Percentiles rank a stretch among this genome's conserved stretches.
These are phyloP conservation scores for Zaprionus africanus DNA, from an alignment of 1,140 invertebrate species.

Conservation along the genomic window DNA sequence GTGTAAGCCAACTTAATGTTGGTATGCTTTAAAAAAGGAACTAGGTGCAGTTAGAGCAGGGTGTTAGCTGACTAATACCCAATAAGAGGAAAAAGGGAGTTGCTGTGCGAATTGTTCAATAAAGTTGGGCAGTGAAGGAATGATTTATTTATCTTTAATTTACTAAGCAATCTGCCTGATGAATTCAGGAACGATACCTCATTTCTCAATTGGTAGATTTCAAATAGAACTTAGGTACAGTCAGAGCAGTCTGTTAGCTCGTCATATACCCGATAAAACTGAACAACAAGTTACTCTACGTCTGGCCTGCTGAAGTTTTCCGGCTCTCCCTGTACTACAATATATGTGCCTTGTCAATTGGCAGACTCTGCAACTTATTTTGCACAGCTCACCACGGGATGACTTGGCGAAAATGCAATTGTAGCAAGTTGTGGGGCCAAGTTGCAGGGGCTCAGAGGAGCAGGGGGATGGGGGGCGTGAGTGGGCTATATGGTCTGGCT, in stretches of 20 bases:
- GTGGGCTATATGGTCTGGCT: neutral
- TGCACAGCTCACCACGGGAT: conserved; percentile 5
- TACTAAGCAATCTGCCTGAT: too few species aligned
- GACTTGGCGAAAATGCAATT: conserved; percentile 16
- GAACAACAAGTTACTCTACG: neutral
- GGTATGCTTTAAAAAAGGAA: neutral
- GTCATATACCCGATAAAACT: neutral
- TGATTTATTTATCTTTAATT: too few species aligned
- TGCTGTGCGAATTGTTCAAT: too few species aligned
- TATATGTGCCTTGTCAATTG: neutral
- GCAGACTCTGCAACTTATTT: neutral
- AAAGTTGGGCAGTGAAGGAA: fast-evolving
- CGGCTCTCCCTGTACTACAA: neutral
- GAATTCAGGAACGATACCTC: too few species aligned
- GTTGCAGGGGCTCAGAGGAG: neutral
- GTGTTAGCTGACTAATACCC: neutral
- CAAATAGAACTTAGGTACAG: neutral
- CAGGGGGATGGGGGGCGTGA: too few species aligned
- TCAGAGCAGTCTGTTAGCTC: neutral
- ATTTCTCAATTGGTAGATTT: neutral
- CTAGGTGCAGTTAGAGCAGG: neutral
- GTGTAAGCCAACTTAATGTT: neutral
- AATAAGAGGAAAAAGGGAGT: neutral
- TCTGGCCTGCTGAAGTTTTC: neutral
- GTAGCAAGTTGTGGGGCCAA: conserved; percentile 1